These are phyloP conservation scores for Diceros bicornis DNA, from an alignment of 2,797 vertebrate genomes.

Conservation along the genomic window DNA sequence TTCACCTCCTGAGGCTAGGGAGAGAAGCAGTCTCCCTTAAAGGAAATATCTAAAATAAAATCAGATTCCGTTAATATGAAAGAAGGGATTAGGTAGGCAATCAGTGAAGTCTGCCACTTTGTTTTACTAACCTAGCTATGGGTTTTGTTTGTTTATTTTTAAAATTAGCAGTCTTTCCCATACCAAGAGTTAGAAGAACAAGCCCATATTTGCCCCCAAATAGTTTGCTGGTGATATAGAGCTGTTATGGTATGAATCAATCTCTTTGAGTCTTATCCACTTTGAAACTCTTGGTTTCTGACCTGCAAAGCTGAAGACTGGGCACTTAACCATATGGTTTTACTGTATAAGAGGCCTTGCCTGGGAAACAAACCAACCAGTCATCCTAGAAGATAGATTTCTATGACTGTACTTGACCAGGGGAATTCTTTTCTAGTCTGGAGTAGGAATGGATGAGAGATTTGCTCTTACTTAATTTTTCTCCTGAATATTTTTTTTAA, in stretches of 20 bases:
- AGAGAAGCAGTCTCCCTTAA: constrained; percentile 6
- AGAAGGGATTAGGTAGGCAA: background rate
- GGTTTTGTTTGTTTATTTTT: constrained; percentile 39
- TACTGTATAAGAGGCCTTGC: background rate
- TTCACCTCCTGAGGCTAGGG: background rate
- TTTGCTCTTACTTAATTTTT: constrained; percentile 41
- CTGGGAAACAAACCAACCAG: background rate
- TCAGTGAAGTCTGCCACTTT: background rate
- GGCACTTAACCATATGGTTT: background rate
- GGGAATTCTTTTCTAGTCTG: constrained; percentile 37
- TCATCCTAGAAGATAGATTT: constrained; percentile 42
- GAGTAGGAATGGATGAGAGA: background rate
- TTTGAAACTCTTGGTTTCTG: constrained; percentile 54
- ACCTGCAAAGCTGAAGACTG: background rate
- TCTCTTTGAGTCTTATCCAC: background rate
- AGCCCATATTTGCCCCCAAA: background rate
- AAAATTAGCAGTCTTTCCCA: background rate
- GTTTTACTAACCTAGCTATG: constrained; percentile 40
- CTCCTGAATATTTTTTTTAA: constrained; percentile 3
- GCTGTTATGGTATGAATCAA: background rate
- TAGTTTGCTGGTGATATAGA: constrained; percentile 13
- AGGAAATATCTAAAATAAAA: constrained; percentile 56
- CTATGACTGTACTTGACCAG: constrained; percentile 1
- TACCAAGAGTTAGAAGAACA: constrained; percentile 26
- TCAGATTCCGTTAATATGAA: background rate